phyloP scores from a whole-genome alignment of 2,888 invertebrate genomes.

The Sclerodermus sp. region DNA sequence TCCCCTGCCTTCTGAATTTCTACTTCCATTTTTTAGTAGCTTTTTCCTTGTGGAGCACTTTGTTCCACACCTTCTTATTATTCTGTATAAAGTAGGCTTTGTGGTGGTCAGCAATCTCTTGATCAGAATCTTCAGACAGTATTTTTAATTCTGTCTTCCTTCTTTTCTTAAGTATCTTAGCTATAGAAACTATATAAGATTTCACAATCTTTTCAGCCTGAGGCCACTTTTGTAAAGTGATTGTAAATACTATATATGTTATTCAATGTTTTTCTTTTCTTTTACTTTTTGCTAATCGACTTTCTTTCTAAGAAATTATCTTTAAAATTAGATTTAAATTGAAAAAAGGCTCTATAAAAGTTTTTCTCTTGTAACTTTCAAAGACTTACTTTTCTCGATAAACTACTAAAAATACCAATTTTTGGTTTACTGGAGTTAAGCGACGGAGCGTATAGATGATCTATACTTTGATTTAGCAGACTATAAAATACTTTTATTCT shows the following conservation, averaged over 20 bases:
- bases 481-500: too few relatives aligned
- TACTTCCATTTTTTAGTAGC: too few relatives aligned
- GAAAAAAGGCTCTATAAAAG: not conserved
- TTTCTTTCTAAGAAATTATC: too few relatives aligned
- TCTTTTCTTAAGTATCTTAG: constrained; percentile 38
- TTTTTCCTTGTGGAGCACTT: too few relatives aligned
- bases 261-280: constrained; percentile 20
- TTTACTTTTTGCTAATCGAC: constrained; percentile 11
- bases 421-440: constrained; percentile 12
- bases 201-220: not conserved
- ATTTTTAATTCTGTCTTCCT: constrained; percentile 29
- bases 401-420: constrained; percentile 47
- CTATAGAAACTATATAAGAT: constrained; percentile 17
- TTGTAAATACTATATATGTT: constrained; percentile 40
- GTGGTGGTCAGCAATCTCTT: too few relatives aligned
- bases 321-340: too few relatives aligned
- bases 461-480: too few relatives aligned
- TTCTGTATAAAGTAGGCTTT: too few relatives aligned
- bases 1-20: too few relatives aligned
- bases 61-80: too few relatives aligned
- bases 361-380: not conserved
- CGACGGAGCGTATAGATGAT: too few relatives aligned
- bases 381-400: constrained; percentile 35
- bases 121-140: not conserved
- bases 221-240: constrained; percentile 33